Evolutionary conservation across 2,888 invertebrate genomes (phyloP).

Genomic region (Epistrophe grossulariae): DNA sequence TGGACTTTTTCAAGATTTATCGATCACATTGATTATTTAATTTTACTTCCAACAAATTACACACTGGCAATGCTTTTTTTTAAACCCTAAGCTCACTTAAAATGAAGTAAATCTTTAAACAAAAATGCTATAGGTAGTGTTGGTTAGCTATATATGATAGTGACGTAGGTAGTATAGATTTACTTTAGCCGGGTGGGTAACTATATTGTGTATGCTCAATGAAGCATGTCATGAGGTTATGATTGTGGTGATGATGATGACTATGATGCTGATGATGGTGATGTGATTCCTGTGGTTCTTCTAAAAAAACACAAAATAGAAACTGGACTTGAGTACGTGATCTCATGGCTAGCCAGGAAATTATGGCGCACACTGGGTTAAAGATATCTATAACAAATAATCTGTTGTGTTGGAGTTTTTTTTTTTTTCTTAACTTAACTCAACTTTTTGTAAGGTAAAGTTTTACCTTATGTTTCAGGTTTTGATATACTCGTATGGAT

Average conservation of each 20-base stretch:
- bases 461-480: not conserved
- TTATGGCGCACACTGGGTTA: conserved; percentile 13
- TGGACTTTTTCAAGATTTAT: too few species aligned
- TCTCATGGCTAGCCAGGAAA: conserved; percentile 49
- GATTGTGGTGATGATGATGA: conserved; percentile 58
- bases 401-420: conserved; percentile 23
- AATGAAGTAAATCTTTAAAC: conserved; percentile 2
- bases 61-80: conserved; percentile 4
- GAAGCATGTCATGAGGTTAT: conserved; percentile 71
- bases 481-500: too few species aligned
- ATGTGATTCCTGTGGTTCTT: conserved; percentile 45
- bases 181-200: not conserved
- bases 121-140: not conserved
- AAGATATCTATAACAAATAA: conserved; percentile 45
- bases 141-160: conserved; percentile 1
- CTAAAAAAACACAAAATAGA: conserved; percentile 41
- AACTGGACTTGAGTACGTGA: conserved; percentile 73
- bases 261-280: conserved; percentile 26
- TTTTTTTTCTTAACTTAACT: not conserved
- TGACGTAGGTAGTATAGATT: conserved; percentile 31
- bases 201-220: conserved; percentile 56
- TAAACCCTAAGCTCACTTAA: not conserved
- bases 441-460: too few species aligned
- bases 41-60: not conserved
- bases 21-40: too few species aligned